Evolutionary conservation across 2,113 vertebrate species (phyloP), one percentile per base, ranked within the genome.

Genomic region (Amphiprion ocellaris): DNA sequence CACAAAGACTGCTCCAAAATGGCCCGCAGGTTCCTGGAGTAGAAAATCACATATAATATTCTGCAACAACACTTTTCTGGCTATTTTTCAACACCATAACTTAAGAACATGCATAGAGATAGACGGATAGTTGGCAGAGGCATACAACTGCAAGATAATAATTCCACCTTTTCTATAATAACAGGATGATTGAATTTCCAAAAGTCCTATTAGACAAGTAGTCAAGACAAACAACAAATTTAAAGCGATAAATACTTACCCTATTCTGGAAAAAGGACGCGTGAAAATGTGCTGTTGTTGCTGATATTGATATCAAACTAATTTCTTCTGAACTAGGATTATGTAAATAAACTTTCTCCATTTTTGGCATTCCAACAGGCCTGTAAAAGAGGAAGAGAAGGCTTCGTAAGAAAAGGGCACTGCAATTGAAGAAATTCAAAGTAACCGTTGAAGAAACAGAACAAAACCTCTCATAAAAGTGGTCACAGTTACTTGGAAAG

Each of bases 261-360:
- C 98, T 96, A 92, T 97, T 99, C 93, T 99, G 97, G 96, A 99
- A 99, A 96, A 99, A 99, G 0, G 98, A 99, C 74, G 98, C 98
- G 79, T 99, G 98, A 94, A 99, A 99, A 95, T 99, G 98, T 89
- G 98, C 97, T 62, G 98, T 99, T 92, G 98, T 99, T 92, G 98
- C 98, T 92, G 98, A 99, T 97, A 99, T 99, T 94, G 98, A 99
- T 95, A 99, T 95, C 96, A 99, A 97, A 88, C 96, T 97, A 92
- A 98, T 99, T 96, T 99, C 97, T 94, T 98, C 98, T 96, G 97
- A 95, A 94, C 98, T 99, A 94, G 98, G 98, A 93, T 99, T 99
- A 93, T 99, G 98, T 92, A 99, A 96, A 93, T 97, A 98, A 96
- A 99, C 98, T 95, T 99, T 99, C 94, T 99, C 98, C 98, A 99